phyloP scores from a whole-genome alignment of 2,113 vertebrate species.

The Tyto alba region DNA sequence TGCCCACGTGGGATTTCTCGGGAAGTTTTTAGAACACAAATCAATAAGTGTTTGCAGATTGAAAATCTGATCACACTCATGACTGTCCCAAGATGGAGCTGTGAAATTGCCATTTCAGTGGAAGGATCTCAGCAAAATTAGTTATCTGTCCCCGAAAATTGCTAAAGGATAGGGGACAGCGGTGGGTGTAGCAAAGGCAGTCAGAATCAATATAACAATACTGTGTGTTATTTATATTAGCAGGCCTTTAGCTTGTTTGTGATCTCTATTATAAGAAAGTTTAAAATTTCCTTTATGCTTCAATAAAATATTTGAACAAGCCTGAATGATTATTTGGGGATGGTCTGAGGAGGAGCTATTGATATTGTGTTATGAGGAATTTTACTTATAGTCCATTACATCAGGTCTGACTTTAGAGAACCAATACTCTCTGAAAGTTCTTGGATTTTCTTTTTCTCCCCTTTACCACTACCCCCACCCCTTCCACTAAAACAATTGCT shows the following conservation, averaged over 20 bases:
- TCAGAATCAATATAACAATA: not conserved
- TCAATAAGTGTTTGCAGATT: constrained; percentile 14
- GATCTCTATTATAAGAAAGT: not conserved
- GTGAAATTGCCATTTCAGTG: not conserved
- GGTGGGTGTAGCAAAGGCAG: not conserved
- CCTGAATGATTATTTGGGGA: not conserved
- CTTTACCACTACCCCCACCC: accelerated
- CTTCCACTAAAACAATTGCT: not conserved
- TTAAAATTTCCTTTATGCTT: not conserved
- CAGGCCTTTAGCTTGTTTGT: not conserved
- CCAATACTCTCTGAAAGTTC: not conserved
- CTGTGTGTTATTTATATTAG: not conserved
- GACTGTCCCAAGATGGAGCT: not conserved
- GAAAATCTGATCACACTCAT: not conserved
- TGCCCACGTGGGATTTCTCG: not conserved
- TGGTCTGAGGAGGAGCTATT: not conserved
- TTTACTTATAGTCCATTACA: not conserved
- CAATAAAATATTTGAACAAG: not conserved
- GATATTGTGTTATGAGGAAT: not conserved
- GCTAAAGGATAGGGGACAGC: not conserved
- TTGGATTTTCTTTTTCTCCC: not conserved
- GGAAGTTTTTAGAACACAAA: constrained; percentile 40
- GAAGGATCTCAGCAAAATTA: not conserved
- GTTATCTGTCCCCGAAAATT: not conserved
- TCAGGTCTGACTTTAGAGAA: not conserved